Base-by-base conservation (phyloP, 1,140 invertebrate species). In the Belonocnema kinseyi region DNA sequence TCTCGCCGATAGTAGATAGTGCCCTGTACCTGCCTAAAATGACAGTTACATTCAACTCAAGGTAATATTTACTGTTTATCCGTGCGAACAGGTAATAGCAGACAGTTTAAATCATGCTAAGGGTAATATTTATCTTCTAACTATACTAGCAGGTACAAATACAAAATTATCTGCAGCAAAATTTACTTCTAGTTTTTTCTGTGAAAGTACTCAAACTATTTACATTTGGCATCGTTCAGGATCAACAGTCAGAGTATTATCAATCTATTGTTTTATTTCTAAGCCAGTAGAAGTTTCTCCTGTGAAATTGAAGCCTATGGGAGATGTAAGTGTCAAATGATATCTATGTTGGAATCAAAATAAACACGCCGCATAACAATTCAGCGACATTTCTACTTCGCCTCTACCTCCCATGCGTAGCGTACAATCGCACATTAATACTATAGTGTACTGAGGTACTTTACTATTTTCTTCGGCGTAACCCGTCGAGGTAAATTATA, bases 341-440 rank as follows among this genome's bases (percentile, higher is more conserved):
- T 66, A 66, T 14, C 61, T 66, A 66, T 66, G 7, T 66, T 66
- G 33, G 61, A 40, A 66, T 12, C 61, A 66, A 46, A 16, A 66
- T 33, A 66, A 66, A 40, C 26, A 40, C 33, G 40, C 4, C 61
- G 61, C n/a, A 21, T 66, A 66, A 66, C 14, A 66, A 33, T 66
- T 66, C 26, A 66, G 61, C 26, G n/a, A 33, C 61, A 66, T 66
- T 66, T 40, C 61, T 66, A 66, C 40, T 66, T 66, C 6, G 33
- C 40, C 61, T 4, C n/a, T 8, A 66, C 14, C 61, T 66, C 61
- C 61, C 61, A 66, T 33, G 8, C 61, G 33, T 21, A 66, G 33
- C 26, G 26, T 21, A 26, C 26, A 66, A 40, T 14, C 33, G 26
- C 13, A 26, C 26, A 66, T 66, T 40, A 46, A 66, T 26, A 40